Evolutionary conservation across 2,888 invertebrate species (phyloP), one percentile per base, ranked within the genome.

Genomic region (Camptogramma bilineatum): DNA sequence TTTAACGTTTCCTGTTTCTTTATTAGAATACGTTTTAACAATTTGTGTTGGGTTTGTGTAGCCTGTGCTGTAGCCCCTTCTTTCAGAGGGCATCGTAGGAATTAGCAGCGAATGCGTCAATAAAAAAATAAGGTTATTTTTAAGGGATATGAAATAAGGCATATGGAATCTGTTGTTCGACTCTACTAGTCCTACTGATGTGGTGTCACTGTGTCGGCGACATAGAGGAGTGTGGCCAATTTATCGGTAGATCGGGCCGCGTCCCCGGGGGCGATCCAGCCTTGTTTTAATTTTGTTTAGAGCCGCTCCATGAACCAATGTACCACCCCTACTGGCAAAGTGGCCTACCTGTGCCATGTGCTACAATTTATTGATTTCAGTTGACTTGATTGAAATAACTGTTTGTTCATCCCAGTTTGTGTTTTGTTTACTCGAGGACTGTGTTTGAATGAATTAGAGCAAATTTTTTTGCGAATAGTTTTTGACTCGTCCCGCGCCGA

Each of bases 241-340:
- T 81, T 79, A 81, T 79, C 77, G 82, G 74, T 78, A 78, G 76
- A 78, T 75, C 72, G 74, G 75, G 68, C 67, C 76, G 55, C 64
- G 54, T 62, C 75, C 81, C 76, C 80, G 77, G 73, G 81, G 47
- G 66, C 73, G 62, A 77, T 81, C 75, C 71, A 54, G 72, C 53
- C 73, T 70, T 72, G 76, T 80, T 81, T 81, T 81, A 78, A 81
- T 78, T 81, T 80, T 75, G 74, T 69, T 63, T 68, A 73, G 73
- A 75, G 74, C 76, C 76, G 63, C 64, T 70, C 73, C 73, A 77
- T 77, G 73, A 69, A 72, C 73, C 78, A 73, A 70, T 71, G 70
- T 71, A 62, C 75, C 50, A 58, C 44, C 72, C 68, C 70, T 65
- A 64, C 69, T 73, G 73, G 71, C 73, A 70, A 70, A 53, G 52